A percentile compares a stretch with the other conserved stretches of the same genome.
phyloP scores from a whole-genome alignment of 2,888 invertebrate species.

The Xestobium rufovillosum region DNA sequence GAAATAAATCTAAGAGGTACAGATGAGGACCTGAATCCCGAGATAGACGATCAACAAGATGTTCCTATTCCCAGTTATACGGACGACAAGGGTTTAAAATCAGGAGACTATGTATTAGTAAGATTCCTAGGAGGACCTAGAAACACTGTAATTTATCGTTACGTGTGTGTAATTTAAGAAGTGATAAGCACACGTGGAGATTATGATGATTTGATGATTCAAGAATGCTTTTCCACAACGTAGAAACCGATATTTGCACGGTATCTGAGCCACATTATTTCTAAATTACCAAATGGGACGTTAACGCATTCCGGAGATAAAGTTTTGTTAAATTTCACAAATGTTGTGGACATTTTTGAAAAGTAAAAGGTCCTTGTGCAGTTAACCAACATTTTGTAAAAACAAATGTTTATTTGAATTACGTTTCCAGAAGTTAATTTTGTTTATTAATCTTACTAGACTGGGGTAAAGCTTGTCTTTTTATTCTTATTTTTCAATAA shows the following conservation, averaged over 20 bases:
- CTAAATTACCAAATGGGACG: too few relatives aligned
- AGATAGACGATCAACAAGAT: conserved; percentile 1
- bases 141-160: conserved; percentile 5
- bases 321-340: conserved; percentile 3
- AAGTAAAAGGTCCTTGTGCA: too few relatives aligned
- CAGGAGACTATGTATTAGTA: conserved; percentile 4
- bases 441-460: too few relatives aligned
- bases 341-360: conserved; percentile 7
- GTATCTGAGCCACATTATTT: too few relatives aligned
- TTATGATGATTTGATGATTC: neutral
- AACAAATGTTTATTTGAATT: too few relatives aligned
- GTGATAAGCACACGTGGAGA: conserved; percentile 2
- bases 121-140: conserved; percentile 3
- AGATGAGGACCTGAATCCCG: conserved; percentile 6
- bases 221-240: too few relatives aligned
- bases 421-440: too few relatives aligned
- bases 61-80: neutral
- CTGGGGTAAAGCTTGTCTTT: too few relatives aligned
- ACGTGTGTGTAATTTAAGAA: conserved; percentile 6
- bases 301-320: conserved; percentile 1
- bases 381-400: too few relatives aligned
- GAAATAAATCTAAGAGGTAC: conserved; percentile 1
- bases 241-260: conserved; percentile 5
- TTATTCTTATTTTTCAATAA: too few relatives aligned
- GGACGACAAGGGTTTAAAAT: conserved; percentile 4